Conservation (phyloP, 2,113 vertebrate species). For the Mirza zaza region DNA sequence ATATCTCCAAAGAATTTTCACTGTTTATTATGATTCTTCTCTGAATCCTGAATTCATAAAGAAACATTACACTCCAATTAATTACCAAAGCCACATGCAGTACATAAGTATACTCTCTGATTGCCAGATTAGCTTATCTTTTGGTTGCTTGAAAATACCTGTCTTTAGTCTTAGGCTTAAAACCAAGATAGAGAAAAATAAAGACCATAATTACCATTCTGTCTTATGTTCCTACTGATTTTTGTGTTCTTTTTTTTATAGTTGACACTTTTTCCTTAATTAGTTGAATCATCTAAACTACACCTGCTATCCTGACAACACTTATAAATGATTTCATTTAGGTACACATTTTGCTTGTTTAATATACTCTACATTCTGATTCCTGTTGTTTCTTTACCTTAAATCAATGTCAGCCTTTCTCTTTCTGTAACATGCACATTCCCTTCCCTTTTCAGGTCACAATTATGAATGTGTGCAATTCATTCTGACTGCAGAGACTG, state of each 20-base stretch:
- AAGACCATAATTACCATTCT: background rate
- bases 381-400: background rate
- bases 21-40: slow-evolving; percentile 5
- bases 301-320: background rate
- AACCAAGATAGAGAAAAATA: slow-evolving; percentile 19
- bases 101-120: background rate
- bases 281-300: background rate
- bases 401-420: background rate
- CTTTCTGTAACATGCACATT: background rate
- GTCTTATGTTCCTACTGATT: background rate
- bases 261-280: background rate
- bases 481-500: background rate
- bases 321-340: background rate
- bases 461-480: background rate
- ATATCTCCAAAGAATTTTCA: background rate
- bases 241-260: background rate
- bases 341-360: background rate
- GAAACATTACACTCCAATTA: background rate
- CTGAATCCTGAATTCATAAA: slow-evolving; percentile 37
- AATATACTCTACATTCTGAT: background rate
- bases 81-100: background rate
- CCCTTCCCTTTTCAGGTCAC: background rate
- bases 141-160: slow-evolving; percentile 14
- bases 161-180: background rate
- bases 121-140: background rate